Conservation (phyloP, 2,888 invertebrate species). For the Lasioglossum malachurum region DNA sequence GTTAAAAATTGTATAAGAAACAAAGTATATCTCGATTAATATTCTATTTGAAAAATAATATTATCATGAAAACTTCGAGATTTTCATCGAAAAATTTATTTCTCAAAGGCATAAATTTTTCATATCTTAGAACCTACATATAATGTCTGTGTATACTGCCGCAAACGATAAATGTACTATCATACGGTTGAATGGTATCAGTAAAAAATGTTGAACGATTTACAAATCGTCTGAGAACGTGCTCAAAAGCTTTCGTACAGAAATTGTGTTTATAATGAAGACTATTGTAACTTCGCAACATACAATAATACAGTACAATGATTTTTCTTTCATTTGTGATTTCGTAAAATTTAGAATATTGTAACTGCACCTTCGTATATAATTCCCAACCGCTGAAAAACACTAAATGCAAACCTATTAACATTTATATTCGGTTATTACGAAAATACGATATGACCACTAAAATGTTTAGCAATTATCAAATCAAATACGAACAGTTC, state of each 20-base stretch:
- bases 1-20: neutral
- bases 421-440: neutral
- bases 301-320: neutral
- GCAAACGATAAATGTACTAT: slow-evolving; percentile 2
- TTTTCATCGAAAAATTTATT: neutral
- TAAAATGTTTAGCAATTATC: neutral
- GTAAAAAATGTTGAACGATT: neutral
- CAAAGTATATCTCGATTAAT: neutral
- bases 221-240: slow-evolving; percentile 1
- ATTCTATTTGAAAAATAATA: neutral
- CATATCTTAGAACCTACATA: neutral
- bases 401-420: neutral
- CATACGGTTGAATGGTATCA: neutral
- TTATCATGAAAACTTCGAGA: neutral
- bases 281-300: neutral
- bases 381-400: neutral
- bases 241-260: neutral
- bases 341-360: neutral
- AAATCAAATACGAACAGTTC: neutral
- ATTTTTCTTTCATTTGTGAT: neutral
- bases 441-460: neutral
- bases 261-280: neutral
- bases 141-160: slow-evolving; percentile 1
- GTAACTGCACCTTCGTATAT: neutral
- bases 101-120: neutral